Base-by-base conservation (phyloP, 2,888 invertebrate genomes). In the Hipparchia sbordonii region DNA sequence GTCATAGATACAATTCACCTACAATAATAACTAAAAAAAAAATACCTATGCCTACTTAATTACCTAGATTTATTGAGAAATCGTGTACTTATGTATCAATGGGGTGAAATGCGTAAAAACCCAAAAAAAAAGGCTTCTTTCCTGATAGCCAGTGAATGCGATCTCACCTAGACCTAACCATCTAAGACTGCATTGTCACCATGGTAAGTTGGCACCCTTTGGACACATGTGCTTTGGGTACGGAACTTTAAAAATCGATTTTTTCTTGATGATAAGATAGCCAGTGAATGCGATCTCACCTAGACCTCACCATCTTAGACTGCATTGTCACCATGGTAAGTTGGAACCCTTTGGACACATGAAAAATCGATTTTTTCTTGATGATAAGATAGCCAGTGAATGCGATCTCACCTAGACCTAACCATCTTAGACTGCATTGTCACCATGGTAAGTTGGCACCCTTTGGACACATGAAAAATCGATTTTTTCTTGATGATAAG, bases 211-310 rank as follows among this genome's bases (percentile, higher is more conserved):
- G 23, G 23, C 23, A 23, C 23, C 23, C 23, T 23, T 23, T 23
- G 23, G 23, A 23, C 23, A 23, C 23, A 23, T 23, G 23, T 23
- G 23, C 23, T 23, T 13, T 13, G 7, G 8, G 5, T 59, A 7
- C n/a, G 7, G n/a, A 59, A 33, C 9, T 10, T 33, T 4, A 59
- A 10, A 68, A 65, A 69, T 73, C 62, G 65, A 39, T 39, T 39
- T 39, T 39, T 39, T 39, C 2, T 39, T 39, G 39, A 4, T 39
- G 39, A 39, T 5, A 13, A 2, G 13, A 56, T 56, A 56, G n/a
- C 54, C 54, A n/a, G 2, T 13, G 6, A 56, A 5, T n/a, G 10
- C n/a, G n/a, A 56, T 23, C 23, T 23, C 23, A 23, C 23, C 23
- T 23, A 23, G 23, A 23, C 23, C 23, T 23, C 23, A 23, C 23